Evolutionary conservation across 1,140 invertebrate genomes (phyloP).

Genomic region (Apis dorsata): DNA sequence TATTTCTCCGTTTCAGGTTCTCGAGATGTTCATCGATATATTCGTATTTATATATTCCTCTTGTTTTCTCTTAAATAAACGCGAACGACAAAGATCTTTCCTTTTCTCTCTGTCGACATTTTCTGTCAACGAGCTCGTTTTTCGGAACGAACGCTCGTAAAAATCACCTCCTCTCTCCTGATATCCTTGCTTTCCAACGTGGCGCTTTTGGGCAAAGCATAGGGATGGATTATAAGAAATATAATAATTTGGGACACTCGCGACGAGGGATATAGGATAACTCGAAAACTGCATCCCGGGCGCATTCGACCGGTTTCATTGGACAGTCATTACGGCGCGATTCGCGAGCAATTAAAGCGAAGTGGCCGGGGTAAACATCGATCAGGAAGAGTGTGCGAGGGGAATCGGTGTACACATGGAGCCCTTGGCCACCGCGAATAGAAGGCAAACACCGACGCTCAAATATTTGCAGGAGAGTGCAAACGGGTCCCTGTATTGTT

Average conservation of each 20-base stretch:
- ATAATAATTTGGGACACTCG: neutral
- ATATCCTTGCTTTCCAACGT: too few species aligned
- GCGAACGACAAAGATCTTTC: too few species aligned
- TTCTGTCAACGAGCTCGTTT: too few species aligned
- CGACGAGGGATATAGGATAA: neutral
- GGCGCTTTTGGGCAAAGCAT: too few species aligned
- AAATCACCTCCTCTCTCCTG: too few species aligned
- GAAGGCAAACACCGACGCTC: conserved; percentile 65
- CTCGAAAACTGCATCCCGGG: conserved; percentile 22
- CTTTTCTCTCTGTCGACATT: too few species aligned
- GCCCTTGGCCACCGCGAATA: conserved; percentile 59
- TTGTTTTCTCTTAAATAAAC: too few species aligned
- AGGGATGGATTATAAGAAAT: neutral
- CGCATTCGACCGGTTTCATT: conserved; percentile 34
- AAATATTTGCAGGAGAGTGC: conserved; percentile 77
- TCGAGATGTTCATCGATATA: too few species aligned
- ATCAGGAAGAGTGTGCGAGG: conserved; percentile 68
- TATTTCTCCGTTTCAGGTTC: too few species aligned
- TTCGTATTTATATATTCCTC: too few species aligned
- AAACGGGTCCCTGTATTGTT: conserved; percentile 76
- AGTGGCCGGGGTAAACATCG: conserved; percentile 78
- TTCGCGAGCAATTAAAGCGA: conserved; percentile 77
- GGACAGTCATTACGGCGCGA: conserved; percentile 73
- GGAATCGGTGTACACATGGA: conserved; percentile 58
- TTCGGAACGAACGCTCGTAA: too few species aligned